Base-by-base conservation (phyloP, 2,888 invertebrate genomes). In the Hesperia comma region DNA sequence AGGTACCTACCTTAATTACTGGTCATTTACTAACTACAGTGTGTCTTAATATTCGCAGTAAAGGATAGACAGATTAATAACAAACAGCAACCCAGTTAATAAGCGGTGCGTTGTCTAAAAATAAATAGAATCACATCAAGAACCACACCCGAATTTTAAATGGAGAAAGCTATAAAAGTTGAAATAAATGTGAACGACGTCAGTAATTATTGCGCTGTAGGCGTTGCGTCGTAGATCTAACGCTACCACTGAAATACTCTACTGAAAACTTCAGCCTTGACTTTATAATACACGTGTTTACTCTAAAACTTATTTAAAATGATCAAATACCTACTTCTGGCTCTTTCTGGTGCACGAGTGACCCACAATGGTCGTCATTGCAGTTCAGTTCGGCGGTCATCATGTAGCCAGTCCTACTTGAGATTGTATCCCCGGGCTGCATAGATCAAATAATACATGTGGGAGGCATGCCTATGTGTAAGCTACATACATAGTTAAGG, bases 21-120 rank as follows among this genome's bases (percentile, higher is more conserved):
- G n/a, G n/a, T n/a, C n/a, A n/a, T n/a, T n/a, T n/a, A n/a, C n/a
- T n/a, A n/a, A n/a, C n/a, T n/a, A n/a, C n/a, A 15, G 7, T 17
- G 46, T 46, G 5, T 8, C 17, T 6, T n/a, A n/a, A n/a, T n/a
- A n/a, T 46, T 2, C 8, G 7, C 46, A 46, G 6, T 15, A 46
- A 46, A 8, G 17, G 17, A 46, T 46, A 17, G 8, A 46, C 17
- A 41, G 41, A 12, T 14, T 41, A 46, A 6, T 37, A 46, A 46
- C 1, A 70, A 73, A 71, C 67, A 40, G 19, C 26, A 5, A 26
- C 26, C 26, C 26, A 33, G 17, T 51, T 57, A 51, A 51, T 49
- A 19, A 60, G 33, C 32, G 17, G 32, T 37, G 57, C 19, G n/a
- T 57, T n/a, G 15, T 58, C 19, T 58, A 40, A 58, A 37, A 19